Base-by-base conservation (phyloP, 2,888 invertebrate species). In the Acleris cristana region DNA sequence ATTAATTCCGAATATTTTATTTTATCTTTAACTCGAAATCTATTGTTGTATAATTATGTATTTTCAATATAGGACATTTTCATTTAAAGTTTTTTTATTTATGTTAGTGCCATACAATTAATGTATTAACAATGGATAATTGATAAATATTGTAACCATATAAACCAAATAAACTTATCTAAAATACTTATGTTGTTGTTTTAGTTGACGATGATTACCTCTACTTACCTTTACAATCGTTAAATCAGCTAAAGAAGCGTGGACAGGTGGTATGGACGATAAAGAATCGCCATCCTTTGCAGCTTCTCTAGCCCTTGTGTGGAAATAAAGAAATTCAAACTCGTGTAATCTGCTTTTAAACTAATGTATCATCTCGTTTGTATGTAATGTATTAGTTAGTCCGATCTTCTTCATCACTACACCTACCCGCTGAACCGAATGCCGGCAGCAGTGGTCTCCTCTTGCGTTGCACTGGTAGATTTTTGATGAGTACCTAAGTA, bases 51-150 rank as follows among this genome's bases (percentile, higher is more conserved):
- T 77, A 73, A 79, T 74, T 79, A 70, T 75, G 72, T 79, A 73
- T 26, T 79, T 79, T 80, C 79, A 77, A 58, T 61, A 81, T 87
- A 84, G 81, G 88, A 89, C 88, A 87, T 89, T 83, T 73, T 78
- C 67, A 81, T 80, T 81, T 18, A 82, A 78, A 85, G 78, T 81
- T 87, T 80, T 88, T 85, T 88, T 84, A 82, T 87, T 90, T 91
- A 79, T 87, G 83, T 92, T 92, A 92, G 92, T 92, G 92, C 92
- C 92, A 92, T 92, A 92, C 48, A 91, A 90, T 91, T 90, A 89
- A 92, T 87, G 86, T 92, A 89, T 89, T 92, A 92, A 92, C 90
- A 90, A 89, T 88, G 82, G 87, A 90, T 89, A 88, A 89, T 88
- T 83, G 87, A 90, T 89, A 88, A 89, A 83, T 89, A 89, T 89